Conservation (phyloP, 2,888 invertebrate species). For the Apamea sordens region DNA sequence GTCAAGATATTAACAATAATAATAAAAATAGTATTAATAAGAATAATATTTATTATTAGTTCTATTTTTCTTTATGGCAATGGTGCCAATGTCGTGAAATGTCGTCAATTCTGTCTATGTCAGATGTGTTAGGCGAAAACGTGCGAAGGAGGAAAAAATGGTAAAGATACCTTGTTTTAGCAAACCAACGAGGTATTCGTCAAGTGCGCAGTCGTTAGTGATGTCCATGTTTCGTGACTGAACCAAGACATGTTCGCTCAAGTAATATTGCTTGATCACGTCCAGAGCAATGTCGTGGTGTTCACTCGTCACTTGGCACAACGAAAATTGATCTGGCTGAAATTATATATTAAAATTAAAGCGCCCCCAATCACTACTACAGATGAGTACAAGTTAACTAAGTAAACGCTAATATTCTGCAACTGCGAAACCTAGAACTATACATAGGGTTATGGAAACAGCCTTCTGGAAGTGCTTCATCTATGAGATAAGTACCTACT, state of each 20-base stretch:
- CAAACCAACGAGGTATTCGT: slow-evolving; percentile 80
- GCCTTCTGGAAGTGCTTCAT: neutral
- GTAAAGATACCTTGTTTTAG: slow-evolving; percentile 80
- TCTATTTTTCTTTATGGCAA: too few relatives aligned
- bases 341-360: slow-evolving; percentile 30
- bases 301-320: slow-evolving; percentile 71
- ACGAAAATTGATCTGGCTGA: slow-evolving; percentile 75
- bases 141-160: too few relatives aligned
- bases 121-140: too few relatives aligned
- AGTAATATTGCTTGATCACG: slow-evolving; percentile 78
- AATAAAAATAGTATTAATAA: too few relatives aligned
- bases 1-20: too few relatives aligned
- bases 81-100: too few relatives aligned
- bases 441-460: neutral
- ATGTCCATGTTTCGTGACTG: slow-evolving; percentile 80
- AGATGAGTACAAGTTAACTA: neutral
- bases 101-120: too few relatives aligned
- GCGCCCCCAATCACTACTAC: neutral
- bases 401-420: neutral
- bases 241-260: slow-evolving; percentile 82
- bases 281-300: slow-evolving; percentile 76
- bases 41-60: too few relatives aligned
- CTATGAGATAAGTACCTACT: neutral
- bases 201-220: slow-evolving; percentile 79
- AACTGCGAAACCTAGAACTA: neutral